Evolutionary conservation across 2,888 invertebrate genomes (phyloP), one percentile per base, ranked within the genome.

Genomic region (Torymus auratus): DNA sequence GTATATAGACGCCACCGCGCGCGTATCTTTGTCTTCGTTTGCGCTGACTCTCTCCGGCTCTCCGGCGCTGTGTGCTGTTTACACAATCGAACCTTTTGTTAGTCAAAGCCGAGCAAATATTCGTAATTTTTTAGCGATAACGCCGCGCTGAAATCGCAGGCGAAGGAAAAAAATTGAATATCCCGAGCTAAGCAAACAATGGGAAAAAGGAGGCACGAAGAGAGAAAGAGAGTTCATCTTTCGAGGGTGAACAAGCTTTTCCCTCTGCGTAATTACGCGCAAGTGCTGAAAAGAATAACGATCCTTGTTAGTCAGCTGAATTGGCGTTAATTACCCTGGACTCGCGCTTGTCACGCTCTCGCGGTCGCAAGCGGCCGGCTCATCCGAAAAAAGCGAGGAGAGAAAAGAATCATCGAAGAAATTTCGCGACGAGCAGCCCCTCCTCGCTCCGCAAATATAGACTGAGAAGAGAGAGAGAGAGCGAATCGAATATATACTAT

Each of bases 1-100:
- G 28, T 55, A 15, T 55, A 15, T 14, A 55, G n/a, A 15, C 58
- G 41, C 41, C 41, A 41, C 41, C 41, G 41, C 61, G 15, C 2
- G 28, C n/a, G n/a, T 61, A 78, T 81, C 81, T 81, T 81, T 81
- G 74, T 81, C 81, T 81, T 78, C 81, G 81, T 78, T 81, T 81
- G 70, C 41, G 20, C 70, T 17, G 68, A 65, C 64, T 72, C 41
- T 41, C 41, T 41, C 41, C 7, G 7, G 7, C 7, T 41, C 41
- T 41, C 41, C 41, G 41, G 7, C 41, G 72, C 64, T 41, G 41
- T 41, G 41, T 13, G 41, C 64, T 67, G 55, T 61, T 60, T 76
- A 61, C 76, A 68, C 72, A 50, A 23, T 55, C 50, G 50, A 75
- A 56, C 68, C 61, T 76, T 76, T 72, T 74, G 55, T 68, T 28